Conservation (phyloP, 2,888 invertebrate species). For the Oegoconia quadripuncta region DNA sequence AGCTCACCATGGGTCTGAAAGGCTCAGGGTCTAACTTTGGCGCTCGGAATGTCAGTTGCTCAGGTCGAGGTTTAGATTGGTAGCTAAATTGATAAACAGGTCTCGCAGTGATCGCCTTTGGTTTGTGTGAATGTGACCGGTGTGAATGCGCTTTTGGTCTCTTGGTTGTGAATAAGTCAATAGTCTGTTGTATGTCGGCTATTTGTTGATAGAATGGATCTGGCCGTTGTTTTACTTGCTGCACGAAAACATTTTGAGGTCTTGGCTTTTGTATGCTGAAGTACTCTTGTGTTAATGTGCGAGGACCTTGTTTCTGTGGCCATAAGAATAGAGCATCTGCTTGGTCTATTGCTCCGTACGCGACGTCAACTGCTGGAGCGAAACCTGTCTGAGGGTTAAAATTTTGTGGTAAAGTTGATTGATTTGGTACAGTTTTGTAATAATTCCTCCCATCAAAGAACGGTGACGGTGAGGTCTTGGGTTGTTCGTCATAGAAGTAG, state of each 20-base stretch:
- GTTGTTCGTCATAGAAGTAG: slow-evolving; percentile 84
- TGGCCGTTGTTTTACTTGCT: slow-evolving; percentile 61
- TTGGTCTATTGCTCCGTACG: slow-evolving; percentile 69
- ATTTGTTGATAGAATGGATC: slow-evolving; percentile 83
- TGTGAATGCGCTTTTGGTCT: slow-evolving; percentile 72
- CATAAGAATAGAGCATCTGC: slow-evolving; percentile 67
- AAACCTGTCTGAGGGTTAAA: slow-evolving; percentile 52
- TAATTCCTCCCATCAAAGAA: slow-evolving; percentile 69
- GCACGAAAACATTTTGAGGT: slow-evolving; percentile 56
- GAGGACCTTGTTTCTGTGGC: slow-evolving; percentile 73
- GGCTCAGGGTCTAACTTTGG: slow-evolving; percentile 80
- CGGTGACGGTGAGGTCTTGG: slow-evolving; percentile 77
- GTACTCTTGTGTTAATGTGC: slow-evolving; percentile 73
- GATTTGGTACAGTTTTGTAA: slow-evolving; percentile 60
- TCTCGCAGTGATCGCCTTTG: slow-evolving; percentile 74
- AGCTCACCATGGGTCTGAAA: slow-evolving; percentile 82
- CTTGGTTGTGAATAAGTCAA: slow-evolving; percentile 80
- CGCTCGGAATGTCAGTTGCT: slow-evolving; percentile 67
- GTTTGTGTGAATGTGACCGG: slow-evolving; percentile 59
- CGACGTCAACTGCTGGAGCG: slow-evolving; percentile 59
- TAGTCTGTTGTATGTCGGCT: slow-evolving; percentile 82
- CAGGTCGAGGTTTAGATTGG: slow-evolving; percentile 78
- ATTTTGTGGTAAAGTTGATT: slow-evolving; percentile 43
- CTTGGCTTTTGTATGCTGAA: slow-evolving; percentile 73
- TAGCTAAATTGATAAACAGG: slow-evolving; percentile 87